phyloP scores from a whole-genome alignment of 2,113 vertebrate species.

The Columba livia region DNA sequence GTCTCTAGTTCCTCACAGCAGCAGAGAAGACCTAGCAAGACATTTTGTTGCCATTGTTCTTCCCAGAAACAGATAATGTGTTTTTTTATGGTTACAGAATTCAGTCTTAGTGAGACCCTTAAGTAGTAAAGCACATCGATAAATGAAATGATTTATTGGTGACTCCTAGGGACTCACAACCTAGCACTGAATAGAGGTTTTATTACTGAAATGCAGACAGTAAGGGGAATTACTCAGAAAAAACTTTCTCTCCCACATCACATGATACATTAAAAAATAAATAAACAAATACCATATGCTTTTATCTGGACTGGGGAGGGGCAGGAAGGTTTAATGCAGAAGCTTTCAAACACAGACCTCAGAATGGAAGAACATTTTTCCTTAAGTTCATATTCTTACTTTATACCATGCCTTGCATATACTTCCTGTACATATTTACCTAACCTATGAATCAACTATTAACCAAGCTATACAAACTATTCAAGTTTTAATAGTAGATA shows the following conservation, averaged over 20 bases:
- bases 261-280: not conserved
- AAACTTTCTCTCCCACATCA: not conserved
- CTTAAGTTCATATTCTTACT: not conserved
- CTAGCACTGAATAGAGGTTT: conserved; percentile 17
- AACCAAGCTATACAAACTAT: not conserved
- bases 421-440: not conserved
- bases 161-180: not conserved
- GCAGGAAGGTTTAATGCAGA: not conserved
- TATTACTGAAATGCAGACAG: conserved; percentile 56
- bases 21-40: not conserved
- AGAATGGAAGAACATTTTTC: not conserved
- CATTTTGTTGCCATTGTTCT: not conserved
- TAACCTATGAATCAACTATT: not conserved
- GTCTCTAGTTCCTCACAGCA: not conserved
- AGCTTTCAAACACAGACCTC: not conserved
- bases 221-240: conserved; percentile 32
- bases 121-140: conserved; percentile 45
- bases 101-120: not conserved
- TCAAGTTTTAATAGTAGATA: not conserved
- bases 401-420: not conserved
- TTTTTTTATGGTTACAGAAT: not conserved
- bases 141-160: conserved; percentile 51
- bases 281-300: not conserved
- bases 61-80: not conserved
- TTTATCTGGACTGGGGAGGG: not conserved